Base-by-base conservation (phyloP, 2,888 invertebrate species). In the Hermodice carunculata region DNA sequence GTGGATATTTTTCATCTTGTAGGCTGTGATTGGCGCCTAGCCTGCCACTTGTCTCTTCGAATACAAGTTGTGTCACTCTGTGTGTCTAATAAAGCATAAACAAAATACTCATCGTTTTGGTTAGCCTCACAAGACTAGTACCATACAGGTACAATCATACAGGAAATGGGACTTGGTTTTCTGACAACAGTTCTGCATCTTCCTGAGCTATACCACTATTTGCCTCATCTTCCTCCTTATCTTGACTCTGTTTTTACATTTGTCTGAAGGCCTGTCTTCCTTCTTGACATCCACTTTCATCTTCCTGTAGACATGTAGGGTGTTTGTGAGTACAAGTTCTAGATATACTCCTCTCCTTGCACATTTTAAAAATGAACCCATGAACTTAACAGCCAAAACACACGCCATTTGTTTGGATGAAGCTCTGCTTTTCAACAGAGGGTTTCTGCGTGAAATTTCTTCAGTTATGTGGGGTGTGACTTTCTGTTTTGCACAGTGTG, bases 81-180 rank as follows among this genome's bases (percentile, higher is more conserved):
- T 14, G 71, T 64, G 56, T 76, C 76, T 1, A 76, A 40, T 17
- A 76, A 31, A 1, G 71, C 73, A 64, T 76, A 76, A 0, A 74
- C 65, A 2, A 74, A 37, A 11, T n/a, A 19, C 60, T 74, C 75
- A 24, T 31, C 32, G 6, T 62, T 42, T 29, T 68, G 73, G n/a
- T 56, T 51, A 11, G 49, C 37, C 6, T 40, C 17, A 52, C 49
- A 56, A 3, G 68, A 67, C 5, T 73, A n/a, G n/a, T n/a, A 24
- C 51, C 61, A 71, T 3, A 73, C 73, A n/a, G 73, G 73, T 0
- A 76, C 54, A 51, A 76, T 66, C 64, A 64, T 59, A 17, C 66
- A 64, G 3, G 56, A 29, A 22, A n/a, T 56, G 32, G n/a, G n/a
- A n/a, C n/a, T n/a, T n/a, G n/a, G n/a, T n/a, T n/a, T n/a, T n/a